Conservation (phyloP, 2,888 invertebrate species). For the Diplazon laetatorius region DNA sequence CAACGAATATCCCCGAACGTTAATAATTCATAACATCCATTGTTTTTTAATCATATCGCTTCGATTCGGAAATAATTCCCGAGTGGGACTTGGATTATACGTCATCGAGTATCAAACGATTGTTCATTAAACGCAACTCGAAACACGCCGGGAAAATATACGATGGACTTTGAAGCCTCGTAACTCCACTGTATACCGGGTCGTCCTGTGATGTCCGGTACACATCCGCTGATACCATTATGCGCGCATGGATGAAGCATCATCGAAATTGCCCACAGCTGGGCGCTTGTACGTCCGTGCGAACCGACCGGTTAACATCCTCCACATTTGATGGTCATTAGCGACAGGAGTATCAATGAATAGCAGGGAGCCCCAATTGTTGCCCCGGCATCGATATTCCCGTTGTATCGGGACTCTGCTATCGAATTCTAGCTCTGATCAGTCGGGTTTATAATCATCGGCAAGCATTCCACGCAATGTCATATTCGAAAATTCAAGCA, state of each 20-base stretch:
- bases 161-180: constrained; percentile 20
- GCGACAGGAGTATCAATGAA: constrained; percentile 67
- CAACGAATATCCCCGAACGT: background rate
- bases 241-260: constrained; percentile 58
- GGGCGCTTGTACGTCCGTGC: background rate
- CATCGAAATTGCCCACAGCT: constrained; percentile 66
- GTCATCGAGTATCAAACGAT: background rate
- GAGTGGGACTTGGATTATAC: background rate
- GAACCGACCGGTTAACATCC: constrained; percentile 30
- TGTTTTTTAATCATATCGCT: background rate
- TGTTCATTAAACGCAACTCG: background rate
- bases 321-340: constrained; percentile 72
- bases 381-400: no score
- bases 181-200: constrained; percentile 18
- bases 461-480: no score
- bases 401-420: no score
- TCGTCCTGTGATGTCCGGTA: constrained; percentile 2
- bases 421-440: no score
- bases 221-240: constrained; percentile 15
- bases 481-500: no score
- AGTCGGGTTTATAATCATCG: no score
- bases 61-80: constrained; percentile 6
- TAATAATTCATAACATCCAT: no score
- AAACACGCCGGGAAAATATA: constrained; percentile 23
- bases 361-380: no score